Conservation (phyloP, 2,113 vertebrate genomes). For the Marmota monax region DNA sequence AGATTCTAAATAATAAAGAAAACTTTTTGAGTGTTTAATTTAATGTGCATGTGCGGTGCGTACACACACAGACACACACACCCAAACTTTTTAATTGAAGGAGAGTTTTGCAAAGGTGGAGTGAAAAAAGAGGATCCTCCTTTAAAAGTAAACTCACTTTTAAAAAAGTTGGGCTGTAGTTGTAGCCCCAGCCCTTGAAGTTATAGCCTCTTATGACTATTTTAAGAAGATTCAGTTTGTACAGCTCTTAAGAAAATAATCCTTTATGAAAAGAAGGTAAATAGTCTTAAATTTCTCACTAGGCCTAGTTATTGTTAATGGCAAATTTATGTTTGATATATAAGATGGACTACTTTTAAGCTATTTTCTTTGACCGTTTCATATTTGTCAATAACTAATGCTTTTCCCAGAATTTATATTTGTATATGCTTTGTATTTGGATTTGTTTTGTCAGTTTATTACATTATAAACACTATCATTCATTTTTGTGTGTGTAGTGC, state of each 20-base stretch:
- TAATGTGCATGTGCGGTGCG: not conserved
- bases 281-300: constrained; percentile 17
- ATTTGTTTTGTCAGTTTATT: constrained; percentile 30
- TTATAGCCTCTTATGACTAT: not conserved
- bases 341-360: not conserved
- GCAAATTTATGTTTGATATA: constrained; percentile 18
- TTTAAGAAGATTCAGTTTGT: constrained; percentile 36
- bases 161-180: not conserved
- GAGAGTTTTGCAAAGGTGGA: not conserved
- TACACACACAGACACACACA: too few relatives aligned
- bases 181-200: not conserved
- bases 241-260: constrained; percentile 31
- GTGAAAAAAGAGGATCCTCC: not conserved
- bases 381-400: not conserved
- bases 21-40: not conserved
- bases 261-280: constrained; percentile 18
- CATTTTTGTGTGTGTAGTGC: not conserved
- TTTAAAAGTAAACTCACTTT: not conserved
- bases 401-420: constrained; percentile 24
- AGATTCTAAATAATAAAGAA: constrained; percentile 1
- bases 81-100: not conserved
- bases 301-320: constrained; percentile 40
- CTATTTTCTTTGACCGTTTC: constrained; percentile 6
- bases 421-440: constrained; percentile 33
- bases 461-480: constrained; percentile 3